phyloP scores from a whole-genome alignment of 2,888 invertebrate genomes.

The Agapostemon virescens region DNA sequence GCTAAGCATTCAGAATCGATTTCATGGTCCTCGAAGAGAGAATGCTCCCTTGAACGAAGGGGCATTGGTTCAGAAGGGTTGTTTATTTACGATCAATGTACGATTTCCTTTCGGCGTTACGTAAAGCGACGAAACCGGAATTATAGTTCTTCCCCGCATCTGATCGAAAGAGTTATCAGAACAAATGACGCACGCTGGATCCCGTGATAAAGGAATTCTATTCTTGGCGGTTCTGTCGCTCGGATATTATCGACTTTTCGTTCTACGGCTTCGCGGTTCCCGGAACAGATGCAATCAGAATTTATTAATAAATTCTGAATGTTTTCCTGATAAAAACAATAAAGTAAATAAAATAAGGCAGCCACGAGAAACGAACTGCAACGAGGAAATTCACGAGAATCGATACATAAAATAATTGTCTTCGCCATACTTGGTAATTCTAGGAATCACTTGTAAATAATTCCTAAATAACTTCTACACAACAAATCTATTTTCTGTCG shows the following conservation, averaged over 20 bases:
- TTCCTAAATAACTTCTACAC: not conserved
- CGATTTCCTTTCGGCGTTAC: not conserved
- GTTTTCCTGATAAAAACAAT: not conserved
- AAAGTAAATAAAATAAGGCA: not conserved
- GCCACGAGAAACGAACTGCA: not conserved
- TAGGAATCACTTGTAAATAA: not conserved
- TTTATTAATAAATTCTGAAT: constrained; percentile 8
- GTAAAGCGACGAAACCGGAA: not conserved
- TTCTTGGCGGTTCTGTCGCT: constrained; percentile 17
- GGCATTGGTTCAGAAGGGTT: not conserved
- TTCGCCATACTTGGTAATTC: not conserved
- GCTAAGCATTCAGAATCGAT: not conserved
- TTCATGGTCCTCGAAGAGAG: not conserved
- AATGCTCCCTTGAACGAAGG: not conserved
- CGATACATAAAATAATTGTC: not conserved
- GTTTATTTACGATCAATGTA: not conserved
- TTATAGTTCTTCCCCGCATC: not conserved
- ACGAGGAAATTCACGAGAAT: not conserved
- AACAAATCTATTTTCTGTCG: not conserved
- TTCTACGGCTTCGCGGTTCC: not conserved
- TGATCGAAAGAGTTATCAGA: constrained; percentile 15
- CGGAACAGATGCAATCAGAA: not conserved
- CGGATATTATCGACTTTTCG: constrained; percentile 22
- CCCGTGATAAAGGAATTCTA: constrained; percentile 24
- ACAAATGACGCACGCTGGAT: constrained; percentile 18